Conservation (phyloP, 1,140 invertebrate genomes). For the Nixonia krombeini region DNA sequence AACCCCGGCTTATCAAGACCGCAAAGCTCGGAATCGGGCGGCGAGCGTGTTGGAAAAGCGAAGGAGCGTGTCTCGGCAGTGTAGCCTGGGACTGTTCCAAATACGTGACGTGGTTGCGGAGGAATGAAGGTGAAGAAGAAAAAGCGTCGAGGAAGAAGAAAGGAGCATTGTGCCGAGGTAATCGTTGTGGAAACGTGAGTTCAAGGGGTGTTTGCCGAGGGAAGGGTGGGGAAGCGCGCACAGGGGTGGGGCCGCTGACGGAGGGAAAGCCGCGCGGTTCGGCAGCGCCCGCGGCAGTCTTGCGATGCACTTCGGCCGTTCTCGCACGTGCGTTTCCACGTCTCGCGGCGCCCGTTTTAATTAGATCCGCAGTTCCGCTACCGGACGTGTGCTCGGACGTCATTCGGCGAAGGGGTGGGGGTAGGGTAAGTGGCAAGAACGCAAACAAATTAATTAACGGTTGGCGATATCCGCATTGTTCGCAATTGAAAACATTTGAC, state of each 20-base stretch:
- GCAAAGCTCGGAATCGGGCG: too few species aligned
- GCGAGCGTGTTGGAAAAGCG: neutral
- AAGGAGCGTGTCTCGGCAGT: too few species aligned
- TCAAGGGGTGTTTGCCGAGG: slow-evolving; percentile 9
- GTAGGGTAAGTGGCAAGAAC: too few species aligned
- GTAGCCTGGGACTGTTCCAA: neutral
- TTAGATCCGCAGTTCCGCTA: too few species aligned
- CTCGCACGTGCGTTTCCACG: slow-evolving; percentile 27
- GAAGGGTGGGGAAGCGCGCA: slow-evolving; percentile 15
- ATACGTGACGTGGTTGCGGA: neutral
- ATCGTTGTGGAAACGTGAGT: slow-evolving; percentile 14
- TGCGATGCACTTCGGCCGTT: slow-evolving; percentile 55
- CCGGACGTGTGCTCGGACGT: too few species aligned
- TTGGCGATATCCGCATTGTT: too few species aligned
- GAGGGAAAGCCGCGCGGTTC: slow-evolving; percentile 49
- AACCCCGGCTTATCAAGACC: too few species aligned
- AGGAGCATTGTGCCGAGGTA: slow-evolving; percentile 9
- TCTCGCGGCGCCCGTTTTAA: too few species aligned
- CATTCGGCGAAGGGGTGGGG: too few species aligned
- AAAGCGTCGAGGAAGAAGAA: slow-evolving; percentile 4
- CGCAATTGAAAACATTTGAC: too few species aligned
- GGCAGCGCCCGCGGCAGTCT: slow-evolving; percentile 53
- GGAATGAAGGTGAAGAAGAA: neutral
- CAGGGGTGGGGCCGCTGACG: slow-evolving; percentile 23
- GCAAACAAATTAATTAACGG: too few species aligned